These are phyloP conservation scores for Ammodytes dubius DNA, from an alignment of 2,113 vertebrate genomes.

Conservation along the genomic window DNA sequence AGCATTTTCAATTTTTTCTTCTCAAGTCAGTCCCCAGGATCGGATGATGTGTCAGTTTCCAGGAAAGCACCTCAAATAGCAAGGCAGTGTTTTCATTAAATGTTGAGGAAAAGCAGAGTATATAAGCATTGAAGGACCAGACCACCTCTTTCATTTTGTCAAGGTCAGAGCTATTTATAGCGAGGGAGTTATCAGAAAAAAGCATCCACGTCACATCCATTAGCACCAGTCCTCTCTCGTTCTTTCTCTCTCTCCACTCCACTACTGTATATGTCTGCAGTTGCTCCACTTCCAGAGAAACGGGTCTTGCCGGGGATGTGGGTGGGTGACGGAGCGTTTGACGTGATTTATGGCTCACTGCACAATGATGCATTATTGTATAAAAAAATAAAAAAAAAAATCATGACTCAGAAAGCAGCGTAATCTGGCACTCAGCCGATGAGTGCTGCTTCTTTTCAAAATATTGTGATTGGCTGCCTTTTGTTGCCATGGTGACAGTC, in stretches of 20 bases:
- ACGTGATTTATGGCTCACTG: slow-evolving; percentile 12
- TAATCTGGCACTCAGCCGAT: slow-evolving; percentile 59
- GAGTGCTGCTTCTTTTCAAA: slow-evolving; percentile 28
- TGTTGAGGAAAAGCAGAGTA: slow-evolving; percentile 28
- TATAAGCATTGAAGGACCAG: slow-evolving; percentile 8
- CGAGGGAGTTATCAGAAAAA: slow-evolving; percentile 26
- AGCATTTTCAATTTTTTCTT: neutral
- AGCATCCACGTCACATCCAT: slow-evolving; percentile 23
- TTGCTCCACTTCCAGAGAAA: slow-evolving; percentile 1
- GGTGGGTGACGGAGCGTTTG: slow-evolving; percentile 4
- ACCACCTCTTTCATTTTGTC: slow-evolving; percentile 25
- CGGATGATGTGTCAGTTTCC: neutral
- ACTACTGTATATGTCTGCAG: slow-evolving; percentile 11
- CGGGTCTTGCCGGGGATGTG: neutral
- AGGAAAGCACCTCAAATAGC: neutral
- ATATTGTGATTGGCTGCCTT: slow-evolving; percentile 24
- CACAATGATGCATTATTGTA: slow-evolving; percentile 26
- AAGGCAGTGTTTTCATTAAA: slow-evolving; percentile 31
- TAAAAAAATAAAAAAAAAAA: neutral
- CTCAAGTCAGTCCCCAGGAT: neutral
- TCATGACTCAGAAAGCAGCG: slow-evolving; percentile 52
- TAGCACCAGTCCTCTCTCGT: slow-evolving; percentile 11
- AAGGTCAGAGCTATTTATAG: slow-evolving; percentile 64
- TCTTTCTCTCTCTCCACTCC: neutral
- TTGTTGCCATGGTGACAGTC: slow-evolving; percentile 77